Percentiles rank a stretch among this genome's conserved stretches.
These are phyloP conservation scores for Diarsia mendica DNA, from an alignment of 2,888 invertebrate species.

Conservation along the genomic window DNA sequence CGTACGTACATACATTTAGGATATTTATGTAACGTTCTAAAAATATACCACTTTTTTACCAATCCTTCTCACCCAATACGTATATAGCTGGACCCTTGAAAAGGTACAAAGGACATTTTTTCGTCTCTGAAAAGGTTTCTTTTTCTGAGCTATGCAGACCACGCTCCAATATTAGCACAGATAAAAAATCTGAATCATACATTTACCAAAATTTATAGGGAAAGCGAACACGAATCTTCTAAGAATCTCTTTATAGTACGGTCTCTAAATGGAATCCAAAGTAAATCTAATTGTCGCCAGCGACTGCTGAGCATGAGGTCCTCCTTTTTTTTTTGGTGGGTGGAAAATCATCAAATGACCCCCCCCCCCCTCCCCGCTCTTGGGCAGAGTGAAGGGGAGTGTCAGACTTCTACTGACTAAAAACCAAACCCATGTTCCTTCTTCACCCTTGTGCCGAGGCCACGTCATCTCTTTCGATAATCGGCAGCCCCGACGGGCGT, in stretches of 20 bases:
- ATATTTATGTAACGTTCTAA: neutral
- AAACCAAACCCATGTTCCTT: too few species aligned
- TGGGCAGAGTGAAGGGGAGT: too few species aligned
- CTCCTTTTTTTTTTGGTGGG: too few species aligned
- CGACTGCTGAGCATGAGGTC: too few species aligned
- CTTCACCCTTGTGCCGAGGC: too few species aligned
- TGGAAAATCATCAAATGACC: too few species aligned
- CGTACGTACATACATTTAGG: neutral
- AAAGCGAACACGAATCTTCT: too few species aligned
- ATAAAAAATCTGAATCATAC: neutral
- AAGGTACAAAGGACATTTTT: slow-evolving; percentile 8
- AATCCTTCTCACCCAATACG: neutral
- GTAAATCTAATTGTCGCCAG: too few species aligned
- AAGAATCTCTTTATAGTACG: neutral
- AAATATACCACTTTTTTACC: neutral
- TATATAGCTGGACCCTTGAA: slow-evolving; percentile 4
- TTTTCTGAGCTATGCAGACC: neutral
- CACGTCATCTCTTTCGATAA: too few species aligned
- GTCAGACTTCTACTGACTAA: too few species aligned
- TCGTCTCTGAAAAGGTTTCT: neutral
- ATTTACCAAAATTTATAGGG: neutral
- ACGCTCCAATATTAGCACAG: neutral
- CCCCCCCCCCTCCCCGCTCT: too few species aligned
- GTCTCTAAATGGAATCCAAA: neutral
- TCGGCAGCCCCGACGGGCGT: too few species aligned